These are phyloP conservation scores for Drosophila arawakana DNA, from an alignment of 1,140 invertebrate species.

Conservation along the genomic window DNA sequence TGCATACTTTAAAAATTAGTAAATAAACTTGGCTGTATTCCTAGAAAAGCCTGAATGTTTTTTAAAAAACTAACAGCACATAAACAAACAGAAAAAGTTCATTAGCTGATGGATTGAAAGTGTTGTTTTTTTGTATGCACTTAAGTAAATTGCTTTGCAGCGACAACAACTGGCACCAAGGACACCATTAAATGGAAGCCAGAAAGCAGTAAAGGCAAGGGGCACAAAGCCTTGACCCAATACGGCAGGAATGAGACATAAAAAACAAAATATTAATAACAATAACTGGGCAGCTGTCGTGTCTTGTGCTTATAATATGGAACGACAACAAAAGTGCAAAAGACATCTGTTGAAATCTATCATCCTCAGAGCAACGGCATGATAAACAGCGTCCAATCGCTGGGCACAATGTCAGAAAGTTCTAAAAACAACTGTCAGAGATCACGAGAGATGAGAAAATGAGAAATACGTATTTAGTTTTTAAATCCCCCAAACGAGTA, in stretches of 20 bases:
- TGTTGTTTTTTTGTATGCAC: slow-evolving; percentile 26
- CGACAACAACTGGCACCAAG: slow-evolving; percentile 24
- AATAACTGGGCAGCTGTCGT: slow-evolving; percentile 16
- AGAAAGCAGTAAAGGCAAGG: not conserved
- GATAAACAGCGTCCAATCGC: slow-evolving; percentile 34
- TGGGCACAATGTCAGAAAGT: slow-evolving; percentile 63
- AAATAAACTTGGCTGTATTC: too few relatives aligned
- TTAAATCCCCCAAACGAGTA: slow-evolving; percentile 34
- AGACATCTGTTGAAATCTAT: slow-evolving; percentile 74
- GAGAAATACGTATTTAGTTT: slow-evolving; percentile 21
- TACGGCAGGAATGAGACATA: slow-evolving; percentile 5
- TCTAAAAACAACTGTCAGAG: slow-evolving; percentile 75
- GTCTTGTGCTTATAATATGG: slow-evolving; percentile 11
- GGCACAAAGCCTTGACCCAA: slow-evolving; percentile 59
- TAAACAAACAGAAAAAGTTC: not conserved
- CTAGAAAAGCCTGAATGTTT: too few relatives aligned
- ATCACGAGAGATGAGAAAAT: slow-evolving; percentile 38
- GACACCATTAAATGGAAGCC: slow-evolving; percentile 4
- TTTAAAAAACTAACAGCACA: too few relatives aligned
- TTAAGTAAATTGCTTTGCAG: slow-evolving; percentile 28
- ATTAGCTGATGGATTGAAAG: slow-evolving; percentile 6
- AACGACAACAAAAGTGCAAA: slow-evolving; percentile 55
- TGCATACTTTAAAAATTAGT: too few relatives aligned
- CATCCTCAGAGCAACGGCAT: slow-evolving; percentile 42
- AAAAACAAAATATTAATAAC: slow-evolving; percentile 7